Conservation (phyloP, 30 jellyfish, hydroid and myxozoan species). For the Kudoa iwatai region DNA sequence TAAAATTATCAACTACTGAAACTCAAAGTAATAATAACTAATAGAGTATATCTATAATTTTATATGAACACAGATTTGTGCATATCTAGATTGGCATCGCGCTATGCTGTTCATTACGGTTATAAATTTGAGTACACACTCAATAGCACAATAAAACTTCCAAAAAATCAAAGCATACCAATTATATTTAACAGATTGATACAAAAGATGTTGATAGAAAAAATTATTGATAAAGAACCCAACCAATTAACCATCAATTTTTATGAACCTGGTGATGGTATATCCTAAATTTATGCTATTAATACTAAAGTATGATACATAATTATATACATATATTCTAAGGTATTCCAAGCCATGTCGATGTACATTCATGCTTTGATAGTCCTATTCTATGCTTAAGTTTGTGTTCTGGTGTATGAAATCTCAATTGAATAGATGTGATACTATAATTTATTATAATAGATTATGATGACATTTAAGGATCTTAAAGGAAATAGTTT, state of each 20-base stretch:
- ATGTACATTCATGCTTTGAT: conserved; percentile 71
- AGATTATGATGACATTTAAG: no score
- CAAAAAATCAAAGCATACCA: conserved; percentile 25
- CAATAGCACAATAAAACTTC: conserved; percentile 22
- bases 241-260: conserved; percentile 72
- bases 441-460: no score
- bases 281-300: neutral
- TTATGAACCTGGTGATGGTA: conserved; percentile 67
- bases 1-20: no score
- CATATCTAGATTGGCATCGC: no score
- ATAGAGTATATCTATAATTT: no score
- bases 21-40: no score
- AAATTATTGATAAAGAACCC: conserved; percentile 12
- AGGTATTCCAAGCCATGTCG: conserved; percentile 89
- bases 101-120: conserved; percentile 55
- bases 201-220: conserved; percentile 8
- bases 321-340: neutral
- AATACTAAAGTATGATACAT: neutral
- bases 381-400: conserved; percentile 51
- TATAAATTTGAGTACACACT: conserved; percentile 37
- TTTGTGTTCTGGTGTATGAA: conserved; percentile 24
- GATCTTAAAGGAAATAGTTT: no score
- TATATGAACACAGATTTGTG: no score
- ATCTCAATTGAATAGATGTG: no score
- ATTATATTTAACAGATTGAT: conserved; percentile 6